phyloP scores from a whole-genome alignment of 2,888 invertebrate species.

The Stegophylla sp. region DNA sequence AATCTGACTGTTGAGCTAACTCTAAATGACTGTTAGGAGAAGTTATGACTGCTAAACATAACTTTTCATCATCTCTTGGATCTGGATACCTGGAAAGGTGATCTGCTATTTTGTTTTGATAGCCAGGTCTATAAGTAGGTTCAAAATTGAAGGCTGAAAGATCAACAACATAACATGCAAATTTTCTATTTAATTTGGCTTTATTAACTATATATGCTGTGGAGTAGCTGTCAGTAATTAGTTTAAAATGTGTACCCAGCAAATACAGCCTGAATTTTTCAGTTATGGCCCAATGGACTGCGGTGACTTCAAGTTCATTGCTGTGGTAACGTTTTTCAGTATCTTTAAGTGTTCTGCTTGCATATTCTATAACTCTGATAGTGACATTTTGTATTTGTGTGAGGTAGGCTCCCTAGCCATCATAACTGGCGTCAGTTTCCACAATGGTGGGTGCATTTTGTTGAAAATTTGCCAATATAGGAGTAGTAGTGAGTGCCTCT shows the following conservation, averaged over 20 bases:
- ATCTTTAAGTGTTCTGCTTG: not conserved
- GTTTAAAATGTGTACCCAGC: not conserved
- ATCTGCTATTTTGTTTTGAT: not conserved
- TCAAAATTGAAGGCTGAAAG: not conserved
- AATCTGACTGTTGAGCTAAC: not conserved
- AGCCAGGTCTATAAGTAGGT: not conserved
- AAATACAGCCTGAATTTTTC: constrained; percentile 6
- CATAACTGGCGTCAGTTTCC: constrained; percentile 20
- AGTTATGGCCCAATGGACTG: constrained; percentile 27
- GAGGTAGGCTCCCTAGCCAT: not conserved
- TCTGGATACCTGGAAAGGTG: not conserved
- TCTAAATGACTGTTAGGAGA: not conserved
- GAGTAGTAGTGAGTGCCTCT: not conserved
- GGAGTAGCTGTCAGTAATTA: constrained; percentile 2
- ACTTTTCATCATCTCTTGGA: too few species aligned
- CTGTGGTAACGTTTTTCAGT: constrained; percentile 7
- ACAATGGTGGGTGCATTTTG: not conserved
- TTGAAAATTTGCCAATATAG: not conserved
- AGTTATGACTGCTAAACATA: not conserved
- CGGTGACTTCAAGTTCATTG: not conserved
- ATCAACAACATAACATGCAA: constrained; percentile 3
- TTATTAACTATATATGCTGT: constrained; percentile 1
- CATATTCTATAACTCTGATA: constrained; percentile 7
- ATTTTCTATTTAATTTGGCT: constrained; percentile 16
- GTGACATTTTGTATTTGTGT: constrained; percentile 1